Evolutionary conservation across 1,140 invertebrate genomes (phyloP), one percentile per base, ranked within the genome.

Genomic region (Conus ventricosus): DNA sequence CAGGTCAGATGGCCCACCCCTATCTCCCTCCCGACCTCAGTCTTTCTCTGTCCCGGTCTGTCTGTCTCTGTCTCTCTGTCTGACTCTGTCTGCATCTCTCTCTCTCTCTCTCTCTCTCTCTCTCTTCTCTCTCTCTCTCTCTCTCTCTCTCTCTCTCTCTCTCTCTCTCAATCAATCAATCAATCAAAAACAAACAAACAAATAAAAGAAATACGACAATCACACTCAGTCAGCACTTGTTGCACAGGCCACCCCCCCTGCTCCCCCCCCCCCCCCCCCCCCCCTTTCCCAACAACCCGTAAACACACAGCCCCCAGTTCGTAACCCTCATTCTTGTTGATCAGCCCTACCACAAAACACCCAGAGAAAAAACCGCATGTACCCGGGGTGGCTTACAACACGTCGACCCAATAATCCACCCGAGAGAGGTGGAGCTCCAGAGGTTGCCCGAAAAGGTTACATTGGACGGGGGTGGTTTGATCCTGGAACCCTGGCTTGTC

Each of bases 61-160:
- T 78, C 51, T 82, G 51, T 82, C 20, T 82, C 20, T 82, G 51
- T 82, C 17, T 82, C 51, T 82, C n/a, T 55, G 6, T 55, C 82
- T n/a, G n/a, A n/a, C 82, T 87, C 20, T 76, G 71, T 78, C n/a
- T 87, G 4, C 54, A 4, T 57, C 7, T 87, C 67, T 76, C 10
- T 55, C 25, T 76, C 5, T 78, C 75, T 78, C 25, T 78, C 23
- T 78, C 25, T 78, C 75, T 78, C 75, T 27, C 25, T 39, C 27
- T 7, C 39, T 25, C 39, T 7, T 78, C 75, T 78, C 8, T 78
- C 0, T 78, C 25, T 78, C 76, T 78, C 25, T 78, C 0, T 78
- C 25, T 78, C n/a, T 78, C 2, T 39, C 76, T 78, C 25, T 78
- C 76, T 78, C 76, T 78, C 25, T 78, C 76, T 78, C 76, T 78